Evolutionary conservation across 2,797 vertebrate genomes (phyloP).

Genomic region (Aldrovandia affinis): DNA sequence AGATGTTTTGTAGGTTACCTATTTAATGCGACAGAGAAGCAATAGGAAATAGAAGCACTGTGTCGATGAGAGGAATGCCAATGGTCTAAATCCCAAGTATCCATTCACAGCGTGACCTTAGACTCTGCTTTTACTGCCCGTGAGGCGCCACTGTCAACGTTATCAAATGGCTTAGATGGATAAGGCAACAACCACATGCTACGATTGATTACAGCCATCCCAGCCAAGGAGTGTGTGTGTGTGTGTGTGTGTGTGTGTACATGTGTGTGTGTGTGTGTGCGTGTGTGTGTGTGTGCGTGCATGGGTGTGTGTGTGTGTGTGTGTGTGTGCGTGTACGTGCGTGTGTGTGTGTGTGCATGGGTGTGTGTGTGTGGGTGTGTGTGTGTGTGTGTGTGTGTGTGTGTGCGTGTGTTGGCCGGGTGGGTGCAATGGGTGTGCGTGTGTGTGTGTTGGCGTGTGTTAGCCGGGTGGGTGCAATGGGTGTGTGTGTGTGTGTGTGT

Average conservation of each 20-base stretch:
- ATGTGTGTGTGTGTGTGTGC: background rate
- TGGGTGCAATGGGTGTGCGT: background rate
- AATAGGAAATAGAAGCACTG: background rate
- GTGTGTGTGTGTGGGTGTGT: background rate
- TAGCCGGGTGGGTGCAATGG: background rate
- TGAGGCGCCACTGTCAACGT: conserved; percentile 4
- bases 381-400: too few species aligned
- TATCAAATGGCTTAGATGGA: conserved; percentile 23
- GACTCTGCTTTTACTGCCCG: background rate
- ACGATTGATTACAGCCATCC: conserved; percentile 20
- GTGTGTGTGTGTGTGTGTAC: background rate
- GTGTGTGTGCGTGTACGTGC: background rate
- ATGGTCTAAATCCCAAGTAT: background rate
- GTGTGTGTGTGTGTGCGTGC: too few species aligned
- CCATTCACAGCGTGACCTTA: conserved; percentile 3
- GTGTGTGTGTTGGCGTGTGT: background rate
- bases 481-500: background rate
- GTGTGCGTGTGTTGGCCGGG: background rate
- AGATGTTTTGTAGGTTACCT: background rate
- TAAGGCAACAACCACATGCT: conserved; percentile 3
- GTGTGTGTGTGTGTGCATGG: background rate
- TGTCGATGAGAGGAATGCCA: conserved; percentile 9
- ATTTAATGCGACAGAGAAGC: background rate
- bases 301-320: too few species aligned
- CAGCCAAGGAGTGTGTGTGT: background rate